These are phyloP conservation scores for Chymomyza caudatula DNA, from an alignment of 2,888 invertebrate genomes.

Conservation along the genomic window DNA sequence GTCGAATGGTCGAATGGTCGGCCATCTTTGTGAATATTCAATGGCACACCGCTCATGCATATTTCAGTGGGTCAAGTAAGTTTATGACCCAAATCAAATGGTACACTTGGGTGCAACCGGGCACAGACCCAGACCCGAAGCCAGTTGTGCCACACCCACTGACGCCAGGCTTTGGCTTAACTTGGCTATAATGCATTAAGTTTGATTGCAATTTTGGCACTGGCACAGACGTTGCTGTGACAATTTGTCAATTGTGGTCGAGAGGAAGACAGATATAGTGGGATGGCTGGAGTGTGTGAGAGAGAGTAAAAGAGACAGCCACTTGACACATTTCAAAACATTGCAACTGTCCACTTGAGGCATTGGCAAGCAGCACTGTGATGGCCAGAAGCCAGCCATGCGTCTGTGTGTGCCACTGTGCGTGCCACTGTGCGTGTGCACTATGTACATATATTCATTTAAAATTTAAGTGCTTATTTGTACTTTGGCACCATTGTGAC, in stretches of 20 bases:
- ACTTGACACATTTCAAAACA: background rate
- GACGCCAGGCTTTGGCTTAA: background rate
- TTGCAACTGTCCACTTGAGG: conserved; percentile 6
- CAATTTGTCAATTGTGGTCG: background rate
- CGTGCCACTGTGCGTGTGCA: conserved; percentile 1
- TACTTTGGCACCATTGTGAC: conserved; percentile 48
- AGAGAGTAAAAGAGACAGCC: background rate
- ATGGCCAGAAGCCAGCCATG: background rate
- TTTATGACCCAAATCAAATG: conserved; percentile 16
- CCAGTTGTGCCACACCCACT: background rate
- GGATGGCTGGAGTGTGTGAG: too few relatives aligned
- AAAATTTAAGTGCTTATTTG: conserved; percentile 58
- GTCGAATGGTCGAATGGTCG: background rate
- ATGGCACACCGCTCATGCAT: conserved; percentile 23
- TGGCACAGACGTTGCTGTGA: background rate
- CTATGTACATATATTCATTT: conserved; percentile 42
- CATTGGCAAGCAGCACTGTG: conserved; percentile 22
- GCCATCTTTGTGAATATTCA: background rate
- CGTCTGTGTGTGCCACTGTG: background rate
- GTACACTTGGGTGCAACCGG: background rate
- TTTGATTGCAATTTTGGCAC: conserved; percentile 31
- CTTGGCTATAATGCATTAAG: conserved; percentile 27
- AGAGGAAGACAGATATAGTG: background rate
- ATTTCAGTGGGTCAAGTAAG: conserved; percentile 15
- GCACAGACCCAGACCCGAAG: too few relatives aligned